Conservation (phyloP, 2,888 invertebrate genomes). For the Oxystoma pomonae region DNA sequence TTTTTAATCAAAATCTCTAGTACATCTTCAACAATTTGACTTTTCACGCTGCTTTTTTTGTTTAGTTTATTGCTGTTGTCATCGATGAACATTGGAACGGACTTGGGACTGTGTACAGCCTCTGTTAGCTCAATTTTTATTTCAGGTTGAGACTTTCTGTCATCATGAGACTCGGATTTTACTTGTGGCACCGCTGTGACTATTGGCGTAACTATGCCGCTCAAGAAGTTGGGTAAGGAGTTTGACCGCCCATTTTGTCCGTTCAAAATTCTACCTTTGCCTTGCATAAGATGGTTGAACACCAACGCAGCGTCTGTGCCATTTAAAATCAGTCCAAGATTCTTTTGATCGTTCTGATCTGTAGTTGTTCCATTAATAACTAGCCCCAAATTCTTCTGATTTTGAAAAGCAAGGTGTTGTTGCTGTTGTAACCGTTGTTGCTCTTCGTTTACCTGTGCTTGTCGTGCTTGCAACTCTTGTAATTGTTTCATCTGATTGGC, state of each 20-base stretch:
- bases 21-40: slow-evolving; percentile 87
- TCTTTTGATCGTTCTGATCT: slow-evolving; percentile 41
- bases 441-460: slow-evolving; percentile 41
- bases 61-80: slow-evolving; percentile 57
- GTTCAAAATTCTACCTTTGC: slow-evolving; percentile 48
- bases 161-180: slow-evolving; percentile 33
- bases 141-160: slow-evolving; percentile 27
- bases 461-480: slow-evolving; percentile 59
- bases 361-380: slow-evolving; percentile 54
- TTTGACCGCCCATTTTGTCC: slow-evolving; percentile 51
- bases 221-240: slow-evolving; percentile 59
- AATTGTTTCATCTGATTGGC: slow-evolving; percentile 57
- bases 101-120: slow-evolving; percentile 49
- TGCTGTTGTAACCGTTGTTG: slow-evolving; percentile 53
- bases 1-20: slow-evolving; percentile 90
- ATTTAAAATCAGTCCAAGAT: slow-evolving; percentile 58
- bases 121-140: slow-evolving; percentile 38
- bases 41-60: slow-evolving; percentile 53
- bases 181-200: slow-evolving; percentile 27
- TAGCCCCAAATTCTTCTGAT: slow-evolving; percentile 44
- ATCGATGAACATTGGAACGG: slow-evolving; percentile 69
- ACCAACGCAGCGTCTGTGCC: slow-evolving; percentile 56
- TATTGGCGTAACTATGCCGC: slow-evolving; percentile 40
- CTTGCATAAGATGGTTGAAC: slow-evolving; percentile 51
- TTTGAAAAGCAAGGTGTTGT: slow-evolving; percentile 47